Percentiles rank a stretch among this genome's conserved stretches.
These are phyloP conservation scores for Tychaedon coryphoeus DNA, from an alignment of 2,113 vertebrate species.

Conservation along the genomic window DNA sequence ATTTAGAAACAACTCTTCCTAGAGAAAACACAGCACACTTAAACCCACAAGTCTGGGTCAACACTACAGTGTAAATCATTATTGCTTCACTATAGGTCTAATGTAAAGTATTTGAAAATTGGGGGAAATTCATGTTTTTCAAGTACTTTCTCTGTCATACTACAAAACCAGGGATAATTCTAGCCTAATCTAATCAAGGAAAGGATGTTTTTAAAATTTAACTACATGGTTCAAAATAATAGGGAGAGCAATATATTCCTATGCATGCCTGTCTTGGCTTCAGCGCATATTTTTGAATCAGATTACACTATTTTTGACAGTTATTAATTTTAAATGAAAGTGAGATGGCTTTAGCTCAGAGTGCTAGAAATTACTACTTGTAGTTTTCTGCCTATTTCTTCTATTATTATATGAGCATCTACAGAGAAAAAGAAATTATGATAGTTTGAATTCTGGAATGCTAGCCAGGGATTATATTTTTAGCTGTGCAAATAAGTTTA, in stretches of 20 bases:
- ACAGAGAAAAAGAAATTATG: neutral
- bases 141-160: neutral
- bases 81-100: neutral
- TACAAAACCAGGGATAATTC: neutral
- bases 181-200: neutral
- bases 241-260: neutral
- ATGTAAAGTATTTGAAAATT: neutral
- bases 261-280: neutral
- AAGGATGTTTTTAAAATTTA: neutral
- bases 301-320: neutral
- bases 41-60: constrained; percentile 43
- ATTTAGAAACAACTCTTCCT: constrained; percentile 39
- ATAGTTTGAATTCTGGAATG: neutral
- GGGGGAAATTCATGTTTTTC: neutral
- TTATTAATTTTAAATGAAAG: constrained; percentile 24
- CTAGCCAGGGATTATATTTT: neutral
- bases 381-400: neutral
- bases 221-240: neutral
- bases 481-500: neutral
- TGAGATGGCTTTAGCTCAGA: neutral
- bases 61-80: constrained; percentile 26
- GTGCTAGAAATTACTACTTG: neutral
- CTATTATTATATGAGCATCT: neutral
- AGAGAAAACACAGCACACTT: constrained; percentile 46
- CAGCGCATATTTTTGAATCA: neutral